Conservation (phyloP, 2,113 vertebrate genomes). For the Eidolon helvum region DNA sequence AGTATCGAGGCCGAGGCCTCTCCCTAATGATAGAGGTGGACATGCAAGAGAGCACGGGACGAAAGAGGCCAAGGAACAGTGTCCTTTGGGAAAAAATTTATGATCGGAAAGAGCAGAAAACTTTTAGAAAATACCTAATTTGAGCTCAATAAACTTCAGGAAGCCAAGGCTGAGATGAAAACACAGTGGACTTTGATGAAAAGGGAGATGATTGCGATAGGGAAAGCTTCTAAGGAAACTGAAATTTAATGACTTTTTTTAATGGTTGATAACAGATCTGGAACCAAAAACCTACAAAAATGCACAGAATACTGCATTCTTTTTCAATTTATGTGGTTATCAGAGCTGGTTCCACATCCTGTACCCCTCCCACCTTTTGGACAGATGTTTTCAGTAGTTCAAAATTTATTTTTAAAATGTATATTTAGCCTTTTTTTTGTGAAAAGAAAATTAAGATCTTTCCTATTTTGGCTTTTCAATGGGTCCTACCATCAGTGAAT, state of each 20-base stretch:
- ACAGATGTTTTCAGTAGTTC: slow-evolving; percentile 47
- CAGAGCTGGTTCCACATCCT: background rate
- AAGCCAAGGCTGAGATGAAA: slow-evolving; percentile 44
- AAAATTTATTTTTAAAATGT: slow-evolving; percentile 27
- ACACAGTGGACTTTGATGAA: slow-evolving; percentile 42
- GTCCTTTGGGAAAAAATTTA: background rate
- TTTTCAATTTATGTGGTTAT: background rate
- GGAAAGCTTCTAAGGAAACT: slow-evolving; percentile 40
- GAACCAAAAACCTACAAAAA: background rate
- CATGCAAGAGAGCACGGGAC: background rate
- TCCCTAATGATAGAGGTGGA: background rate
- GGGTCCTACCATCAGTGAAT: background rate
- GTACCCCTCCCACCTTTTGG: background rate
- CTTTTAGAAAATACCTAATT: background rate
- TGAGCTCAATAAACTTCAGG: slow-evolving; percentile 43
- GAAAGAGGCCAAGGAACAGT: background rate
- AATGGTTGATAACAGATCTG: slow-evolving; percentile 21
- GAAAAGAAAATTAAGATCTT: slow-evolving; percentile 34
- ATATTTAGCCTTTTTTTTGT: background rate
- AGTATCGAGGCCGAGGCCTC: background rate
- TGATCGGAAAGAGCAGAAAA: slow-evolving; percentile 9
- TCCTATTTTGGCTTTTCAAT: slow-evolving; percentile 38
- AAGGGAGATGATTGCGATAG: slow-evolving; percentile 42
- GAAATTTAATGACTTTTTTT: slow-evolving; percentile 41
- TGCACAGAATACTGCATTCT: background rate